Conservation (phyloP, 2,113 vertebrate species). For the Neoarius graeffei region DNA sequence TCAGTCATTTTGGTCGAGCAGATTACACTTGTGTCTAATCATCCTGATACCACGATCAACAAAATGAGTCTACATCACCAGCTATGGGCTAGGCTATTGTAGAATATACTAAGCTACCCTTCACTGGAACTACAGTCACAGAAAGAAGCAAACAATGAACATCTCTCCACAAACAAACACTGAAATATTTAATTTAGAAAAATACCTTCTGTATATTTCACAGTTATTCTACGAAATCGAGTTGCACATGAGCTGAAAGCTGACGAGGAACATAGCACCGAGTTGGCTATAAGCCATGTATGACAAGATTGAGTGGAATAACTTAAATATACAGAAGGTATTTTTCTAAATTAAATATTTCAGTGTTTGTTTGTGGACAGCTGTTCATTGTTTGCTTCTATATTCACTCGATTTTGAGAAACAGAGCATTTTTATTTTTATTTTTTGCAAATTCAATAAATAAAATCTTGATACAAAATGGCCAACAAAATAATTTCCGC, state of each 20-base stretch:
- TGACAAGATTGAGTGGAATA: too few relatives aligned
- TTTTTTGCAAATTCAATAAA: too few relatives aligned
- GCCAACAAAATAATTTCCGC: too few relatives aligned
- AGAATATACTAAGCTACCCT: neutral
- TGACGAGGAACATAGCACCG: too few relatives aligned
- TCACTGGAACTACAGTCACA: neutral
- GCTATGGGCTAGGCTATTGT: neutral
- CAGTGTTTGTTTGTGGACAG: neutral
- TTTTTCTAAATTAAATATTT: neutral
- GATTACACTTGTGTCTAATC: neutral
- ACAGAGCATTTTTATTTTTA: too few relatives aligned
- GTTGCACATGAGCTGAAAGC: too few relatives aligned
- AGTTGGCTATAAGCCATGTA: too few relatives aligned
- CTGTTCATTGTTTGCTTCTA: neutral
- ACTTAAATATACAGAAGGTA: too few relatives aligned
- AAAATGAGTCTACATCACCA: neutral
- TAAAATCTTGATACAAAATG: too few relatives aligned
- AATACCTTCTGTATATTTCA: neutral
- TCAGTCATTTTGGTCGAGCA: constrained; percentile 20
- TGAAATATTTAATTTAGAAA: neutral
- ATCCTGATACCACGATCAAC: neutral
- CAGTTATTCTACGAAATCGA: too few relatives aligned
- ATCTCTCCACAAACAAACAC: neutral
- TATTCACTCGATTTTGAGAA: too few relatives aligned
- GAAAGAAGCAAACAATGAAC: neutral